Conservation (phyloP, 1,140 invertebrate species). For the Laupala kohalensis region DNA sequence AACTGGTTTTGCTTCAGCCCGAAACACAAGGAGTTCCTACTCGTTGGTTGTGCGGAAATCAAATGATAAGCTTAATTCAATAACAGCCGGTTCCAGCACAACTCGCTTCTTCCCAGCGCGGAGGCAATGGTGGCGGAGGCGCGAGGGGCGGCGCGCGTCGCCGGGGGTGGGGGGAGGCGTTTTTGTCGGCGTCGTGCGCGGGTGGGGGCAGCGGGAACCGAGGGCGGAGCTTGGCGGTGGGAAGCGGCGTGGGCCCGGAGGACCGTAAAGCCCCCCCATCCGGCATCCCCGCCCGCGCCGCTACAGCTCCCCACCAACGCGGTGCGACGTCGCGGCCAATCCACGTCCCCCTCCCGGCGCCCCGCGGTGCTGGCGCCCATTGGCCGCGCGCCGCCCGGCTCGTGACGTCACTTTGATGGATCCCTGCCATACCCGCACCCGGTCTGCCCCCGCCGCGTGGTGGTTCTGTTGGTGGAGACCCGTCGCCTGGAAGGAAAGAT, state of each 20-base stretch:
- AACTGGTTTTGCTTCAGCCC: neutral
- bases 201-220: neutral
- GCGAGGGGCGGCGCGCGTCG: neutral
- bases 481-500: no score
- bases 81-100: constrained; percentile 28
- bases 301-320: no score
- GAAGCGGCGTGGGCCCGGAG: neutral
- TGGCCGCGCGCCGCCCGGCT: neutral
- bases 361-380: neutral
- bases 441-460: no score
- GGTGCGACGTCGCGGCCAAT: no score
- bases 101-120: neutral
- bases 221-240: neutral
- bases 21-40: constrained; percentile 26
- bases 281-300: no score
- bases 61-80: constrained; percentile 64
- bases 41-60: constrained; percentile 49
- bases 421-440: no score
- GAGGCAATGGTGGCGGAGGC: neutral
- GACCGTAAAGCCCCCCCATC: neutral
- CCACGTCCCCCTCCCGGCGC: no score
- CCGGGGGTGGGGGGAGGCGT: constrained; percentile 5
- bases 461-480: no score
- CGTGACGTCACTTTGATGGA: neutral
- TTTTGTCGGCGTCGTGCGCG: neutral